A percentile compares a stretch with the other conserved stretches of the same genome.
Evolutionary conservation across 2,888 invertebrate species (phyloP).

Genomic region (Tridacna crocea): DNA sequence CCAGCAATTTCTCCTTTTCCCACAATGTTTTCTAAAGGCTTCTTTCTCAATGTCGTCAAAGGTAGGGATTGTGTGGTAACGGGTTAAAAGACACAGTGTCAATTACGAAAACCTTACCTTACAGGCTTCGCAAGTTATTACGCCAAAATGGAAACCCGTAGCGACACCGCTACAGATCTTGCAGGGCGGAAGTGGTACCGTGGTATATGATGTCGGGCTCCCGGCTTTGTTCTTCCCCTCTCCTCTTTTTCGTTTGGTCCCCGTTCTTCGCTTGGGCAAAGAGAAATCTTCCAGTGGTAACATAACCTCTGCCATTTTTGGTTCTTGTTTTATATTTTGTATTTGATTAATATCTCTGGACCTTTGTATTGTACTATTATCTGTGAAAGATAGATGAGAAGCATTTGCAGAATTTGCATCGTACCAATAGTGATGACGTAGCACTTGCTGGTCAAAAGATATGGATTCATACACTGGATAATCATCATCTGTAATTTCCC

Average conservation of each 20-base stretch:
- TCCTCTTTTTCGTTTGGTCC: slow-evolving; percentile 35
- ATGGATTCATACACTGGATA: not conserved
- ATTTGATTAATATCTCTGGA: not conserved
- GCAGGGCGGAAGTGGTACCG: slow-evolving; percentile 72
- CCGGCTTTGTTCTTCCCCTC: slow-evolving; percentile 31
- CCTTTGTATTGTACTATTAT: not conserved
- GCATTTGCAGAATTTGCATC: not conserved
- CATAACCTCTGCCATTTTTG: slow-evolving; percentile 31
- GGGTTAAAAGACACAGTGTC: too few species aligned
- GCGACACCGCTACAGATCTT: slow-evolving; percentile 70
- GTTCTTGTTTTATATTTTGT: slow-evolving; percentile 6
- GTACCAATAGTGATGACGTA: not conserved
- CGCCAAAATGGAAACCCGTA: slow-evolving; percentile 73
- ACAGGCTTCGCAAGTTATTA: slow-evolving; percentile 74
- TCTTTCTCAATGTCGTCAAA: too few species aligned
- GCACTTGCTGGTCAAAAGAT: not conserved
- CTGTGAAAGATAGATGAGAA: slow-evolving; percentile 3
- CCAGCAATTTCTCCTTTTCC: too few species aligned
- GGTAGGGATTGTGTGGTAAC: too few species aligned
- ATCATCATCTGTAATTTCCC: not conserved
- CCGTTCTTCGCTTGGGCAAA: not conserved
- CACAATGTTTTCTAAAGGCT: too few species aligned
- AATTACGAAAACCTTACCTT: too few species aligned
- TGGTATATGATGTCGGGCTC: slow-evolving; percentile 44
- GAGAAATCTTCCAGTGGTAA: not conserved